These are phyloP conservation scores for Epicauta chinensis DNA, from an alignment of 1,140 invertebrate species.

Conservation along the genomic window DNA sequence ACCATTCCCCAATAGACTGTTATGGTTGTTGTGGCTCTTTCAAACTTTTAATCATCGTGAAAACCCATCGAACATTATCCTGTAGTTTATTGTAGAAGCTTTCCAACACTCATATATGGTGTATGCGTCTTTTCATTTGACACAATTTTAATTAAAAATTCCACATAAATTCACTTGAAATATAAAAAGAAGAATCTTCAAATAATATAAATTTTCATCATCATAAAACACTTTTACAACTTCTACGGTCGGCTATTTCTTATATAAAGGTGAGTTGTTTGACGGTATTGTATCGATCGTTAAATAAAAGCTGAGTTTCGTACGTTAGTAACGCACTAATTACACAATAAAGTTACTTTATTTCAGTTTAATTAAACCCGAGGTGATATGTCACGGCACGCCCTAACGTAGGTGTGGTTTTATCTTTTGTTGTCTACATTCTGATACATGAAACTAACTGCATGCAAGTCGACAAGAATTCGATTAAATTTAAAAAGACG, in stretches of 20 bases:
- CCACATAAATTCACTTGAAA: constrained; percentile 3
- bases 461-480: too few relatives aligned
- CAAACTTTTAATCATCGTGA: too few relatives aligned
- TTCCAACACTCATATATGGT: too few relatives aligned
- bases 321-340: constrained; percentile 15
- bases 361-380: constrained; percentile 17
- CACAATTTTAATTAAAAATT: too few relatives aligned
- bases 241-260: constrained; percentile 5
- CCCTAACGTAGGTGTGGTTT: constrained; percentile 17
- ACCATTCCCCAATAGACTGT: not conserved
- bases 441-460: constrained; percentile 7
- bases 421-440: constrained; percentile 6
- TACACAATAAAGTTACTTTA: constrained; percentile 20
- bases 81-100: too few relatives aligned
- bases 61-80: not conserved
- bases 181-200: constrained; percentile 9
- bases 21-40: too few relatives aligned
- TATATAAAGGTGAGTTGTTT: constrained; percentile 1
- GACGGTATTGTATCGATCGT: constrained; percentile 2
- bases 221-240: constrained; percentile 12
- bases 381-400: constrained; percentile 18
- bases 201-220: constrained; percentile 14
- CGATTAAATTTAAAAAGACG: too few relatives aligned
- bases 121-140: too few relatives aligned
- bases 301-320: constrained; percentile 5